Base-by-base conservation (phyloP, 2,113 vertebrate genomes). In the Lampris megalopsis region DNA sequence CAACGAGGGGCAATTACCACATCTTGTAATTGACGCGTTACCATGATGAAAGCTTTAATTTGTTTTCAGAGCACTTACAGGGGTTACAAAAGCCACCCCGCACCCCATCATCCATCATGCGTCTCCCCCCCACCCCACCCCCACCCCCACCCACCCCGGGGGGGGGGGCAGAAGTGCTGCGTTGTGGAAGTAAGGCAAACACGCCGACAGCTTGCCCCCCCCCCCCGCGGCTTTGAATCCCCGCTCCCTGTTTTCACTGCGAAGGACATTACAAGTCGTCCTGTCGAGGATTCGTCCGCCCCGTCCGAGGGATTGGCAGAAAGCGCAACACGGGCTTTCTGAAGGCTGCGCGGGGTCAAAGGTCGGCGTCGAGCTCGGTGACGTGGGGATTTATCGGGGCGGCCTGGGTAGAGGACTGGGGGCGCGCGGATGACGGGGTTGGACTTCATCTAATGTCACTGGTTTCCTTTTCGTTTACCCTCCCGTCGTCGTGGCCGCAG, bases 21-120 rank as follows among this genome's bases (percentile, higher is more conserved):
- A 93, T 94, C 91, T 91, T 87, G 86, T 93, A 94, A 94, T 91
- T 89, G 94, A 94, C 91, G 73, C 83, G 92, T 93, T 91, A 90
- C 86, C 72, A 86, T 92, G 94, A 95, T 95, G 93, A 95, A 95
- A 94, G 94, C 85, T 88, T 92, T 92, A 92, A 93, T 94, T 95
- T 94, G 93, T 94, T 94, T 94, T 94, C 71, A 83, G 90, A 93
- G 91, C 92, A 94, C 92, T 94, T 93, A 93, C 77, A 64, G 88
- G 77, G 93, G 92, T 94, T 91, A 92, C 87, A 90, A 91, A 93
- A 94, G 92, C 90, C 92, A 86, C 88, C 77, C 65, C 68, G 56
- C 81, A 86, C 90, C 80, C 87, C 88, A 58, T 95, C 92, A 95
- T 95, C 94, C 94, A 95, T 95, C 94, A 95, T 94, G 59, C 92